phyloP scores from a whole-genome alignment of 2,797 vertebrate species.

The Mormyrus proboscirostris region DNA sequence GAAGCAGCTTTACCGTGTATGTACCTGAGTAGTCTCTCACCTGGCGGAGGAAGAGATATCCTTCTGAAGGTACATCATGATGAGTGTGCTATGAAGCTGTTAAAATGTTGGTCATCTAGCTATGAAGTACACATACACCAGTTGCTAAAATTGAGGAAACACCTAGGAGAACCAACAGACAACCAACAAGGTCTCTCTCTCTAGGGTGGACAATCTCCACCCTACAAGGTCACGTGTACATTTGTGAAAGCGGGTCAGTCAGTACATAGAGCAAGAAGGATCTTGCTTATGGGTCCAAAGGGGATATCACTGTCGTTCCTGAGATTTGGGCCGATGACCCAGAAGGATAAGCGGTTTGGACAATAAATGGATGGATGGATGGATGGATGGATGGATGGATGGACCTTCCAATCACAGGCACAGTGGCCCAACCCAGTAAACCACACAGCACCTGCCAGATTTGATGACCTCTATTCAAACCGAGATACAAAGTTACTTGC shows the following conservation, averaged over 20 bases:
- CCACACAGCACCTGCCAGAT: background rate
- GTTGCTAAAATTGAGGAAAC: background rate
- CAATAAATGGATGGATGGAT: no score
- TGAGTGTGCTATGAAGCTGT: background rate
- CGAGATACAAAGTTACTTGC: background rate
- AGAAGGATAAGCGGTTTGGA: no score
- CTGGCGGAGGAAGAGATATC: conserved; percentile 23
- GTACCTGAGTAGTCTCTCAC: conserved; percentile 50
- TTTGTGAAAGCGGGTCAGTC: background rate
- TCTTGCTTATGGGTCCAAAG: background rate
- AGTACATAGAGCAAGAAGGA: background rate
- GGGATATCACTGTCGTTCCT: background rate
- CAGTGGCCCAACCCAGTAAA: background rate
- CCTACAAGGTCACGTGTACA: background rate
- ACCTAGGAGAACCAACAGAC: background rate
- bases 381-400: no score
- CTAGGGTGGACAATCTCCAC: background rate
- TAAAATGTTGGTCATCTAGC: background rate
- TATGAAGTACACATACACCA: background rate
- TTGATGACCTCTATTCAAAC: background rate
- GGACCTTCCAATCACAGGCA: background rate
- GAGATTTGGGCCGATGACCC: background rate
- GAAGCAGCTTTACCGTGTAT: conserved; percentile 45
- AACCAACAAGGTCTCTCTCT: background rate
- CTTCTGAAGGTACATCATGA: background rate